Conservation (phyloP, 2,888 invertebrate species). For the Mylabris sibirica region DNA sequence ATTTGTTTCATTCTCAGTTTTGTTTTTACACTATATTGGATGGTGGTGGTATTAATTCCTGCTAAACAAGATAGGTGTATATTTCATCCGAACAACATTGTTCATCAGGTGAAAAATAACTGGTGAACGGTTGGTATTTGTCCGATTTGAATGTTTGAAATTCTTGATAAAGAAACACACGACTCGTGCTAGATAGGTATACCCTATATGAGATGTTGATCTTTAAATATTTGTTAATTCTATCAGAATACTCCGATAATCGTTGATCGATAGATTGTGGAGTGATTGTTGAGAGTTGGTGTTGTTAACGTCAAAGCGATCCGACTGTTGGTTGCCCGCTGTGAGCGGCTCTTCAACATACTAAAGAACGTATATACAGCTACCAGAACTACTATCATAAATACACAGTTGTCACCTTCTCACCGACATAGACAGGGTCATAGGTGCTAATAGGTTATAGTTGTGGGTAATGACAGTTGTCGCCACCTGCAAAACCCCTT, state of each 20-base stretch:
- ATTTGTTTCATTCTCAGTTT: constrained; percentile 33
- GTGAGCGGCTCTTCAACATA: constrained; percentile 39
- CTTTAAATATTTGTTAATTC: constrained; percentile 10
- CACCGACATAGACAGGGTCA: constrained; percentile 40
- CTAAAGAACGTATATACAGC: constrained; percentile 37
- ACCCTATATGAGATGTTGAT: neutral
- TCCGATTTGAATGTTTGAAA: constrained; percentile 23
- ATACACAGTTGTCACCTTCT: constrained; percentile 41
- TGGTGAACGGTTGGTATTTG: constrained; percentile 24
- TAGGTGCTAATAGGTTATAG: constrained; percentile 43
- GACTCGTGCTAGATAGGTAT: constrained; percentile 19
- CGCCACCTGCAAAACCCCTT: constrained; percentile 36
- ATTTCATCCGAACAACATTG: constrained; percentile 25
- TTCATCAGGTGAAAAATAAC: constrained; percentile 25
- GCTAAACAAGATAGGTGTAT: constrained; percentile 23
- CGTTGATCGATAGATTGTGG: constrained; percentile 15
- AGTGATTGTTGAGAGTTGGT: constrained; percentile 33
- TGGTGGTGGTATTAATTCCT: constrained; percentile 3
- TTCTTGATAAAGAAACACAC: neutral
- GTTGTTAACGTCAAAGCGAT: constrained; percentile 34
- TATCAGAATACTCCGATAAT: constrained; percentile 25
- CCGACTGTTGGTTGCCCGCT: constrained; percentile 38
- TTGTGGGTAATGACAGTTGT: constrained; percentile 41
- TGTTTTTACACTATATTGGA: constrained; percentile 6
- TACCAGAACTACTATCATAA: constrained; percentile 43